phyloP scores from a whole-genome alignment of 2,113 vertebrate species.

The Nipponia nippon region DNA sequence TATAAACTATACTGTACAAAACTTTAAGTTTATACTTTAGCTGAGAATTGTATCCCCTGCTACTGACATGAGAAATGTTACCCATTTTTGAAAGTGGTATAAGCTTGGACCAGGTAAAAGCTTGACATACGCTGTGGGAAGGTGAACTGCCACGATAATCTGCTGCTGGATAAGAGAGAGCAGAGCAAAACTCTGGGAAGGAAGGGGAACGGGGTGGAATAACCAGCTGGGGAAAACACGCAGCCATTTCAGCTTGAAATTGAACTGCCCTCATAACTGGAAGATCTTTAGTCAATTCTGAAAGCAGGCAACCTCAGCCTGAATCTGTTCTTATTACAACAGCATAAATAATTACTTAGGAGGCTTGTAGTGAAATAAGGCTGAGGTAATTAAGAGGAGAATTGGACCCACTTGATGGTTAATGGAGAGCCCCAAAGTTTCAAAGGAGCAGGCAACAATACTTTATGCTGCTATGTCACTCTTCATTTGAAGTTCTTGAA shows the following conservation, averaged over 20 bases:
- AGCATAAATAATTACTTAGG: not conserved
- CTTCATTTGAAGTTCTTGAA: not conserved
- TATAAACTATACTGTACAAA: not conserved
- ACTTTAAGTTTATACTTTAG: not conserved
- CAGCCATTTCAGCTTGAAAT: not conserved
- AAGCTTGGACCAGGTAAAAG: not conserved
- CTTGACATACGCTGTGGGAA: not conserved
- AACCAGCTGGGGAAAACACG: not conserved
- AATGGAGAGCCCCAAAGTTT: not conserved
- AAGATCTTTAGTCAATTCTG: not conserved
- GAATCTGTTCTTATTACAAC: not conserved
- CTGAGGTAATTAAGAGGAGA: not conserved
- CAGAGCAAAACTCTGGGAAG: not conserved
- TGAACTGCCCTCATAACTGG: not conserved
- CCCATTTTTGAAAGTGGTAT: not conserved
- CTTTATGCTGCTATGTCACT: not conserved
- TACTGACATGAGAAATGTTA: not conserved
- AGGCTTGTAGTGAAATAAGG: not conserved
- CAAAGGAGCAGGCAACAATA: not conserved
- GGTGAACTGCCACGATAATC: not conserved
- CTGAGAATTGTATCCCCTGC: not conserved
- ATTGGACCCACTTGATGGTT: not conserved
- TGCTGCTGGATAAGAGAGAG: not conserved
- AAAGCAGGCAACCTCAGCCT: not conserved
- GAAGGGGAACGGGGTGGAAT: not conserved